A percentile compares a stretch with the other conserved stretches of the same genome.
phyloP scores from a whole-genome alignment of 2,888 invertebrate species.

The Apoda limacodes region DNA sequence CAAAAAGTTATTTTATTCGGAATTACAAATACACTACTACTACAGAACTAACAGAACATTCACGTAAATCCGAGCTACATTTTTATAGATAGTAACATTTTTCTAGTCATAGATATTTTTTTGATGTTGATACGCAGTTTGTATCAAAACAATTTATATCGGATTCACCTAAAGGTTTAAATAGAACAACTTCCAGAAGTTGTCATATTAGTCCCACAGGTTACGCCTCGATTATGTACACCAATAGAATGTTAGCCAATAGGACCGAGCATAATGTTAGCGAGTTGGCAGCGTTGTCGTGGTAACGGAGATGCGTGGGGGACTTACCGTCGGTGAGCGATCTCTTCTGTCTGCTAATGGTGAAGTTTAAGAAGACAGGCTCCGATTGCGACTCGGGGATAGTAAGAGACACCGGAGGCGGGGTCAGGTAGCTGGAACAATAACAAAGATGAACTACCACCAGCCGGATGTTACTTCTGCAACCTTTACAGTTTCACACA shows the following conservation, averaged over 20 bases:
- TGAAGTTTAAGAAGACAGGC: slow-evolving; percentile 28
- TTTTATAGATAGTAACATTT: no score
- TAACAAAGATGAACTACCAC: neutral
- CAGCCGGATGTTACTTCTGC: neutral
- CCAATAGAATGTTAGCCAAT: slow-evolving; percentile 32
- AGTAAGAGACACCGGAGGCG: slow-evolving; percentile 24
- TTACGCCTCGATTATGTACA: slow-evolving; percentile 34
- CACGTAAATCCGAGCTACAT: no score
- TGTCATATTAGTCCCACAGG: no score
- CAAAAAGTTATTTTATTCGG: no score
- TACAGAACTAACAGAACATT: no score
- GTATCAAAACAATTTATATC: no score
- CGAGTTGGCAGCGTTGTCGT: slow-evolving; percentile 38
- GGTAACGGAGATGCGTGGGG: slow-evolving; percentile 22
- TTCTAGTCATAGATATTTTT: no score
- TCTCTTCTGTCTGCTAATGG: slow-evolving; percentile 30
- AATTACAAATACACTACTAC: no score
- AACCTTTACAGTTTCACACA: no score
- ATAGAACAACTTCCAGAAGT: no score
- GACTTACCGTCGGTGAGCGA: slow-evolving; percentile 45
- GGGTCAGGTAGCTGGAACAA: slow-evolving; percentile 30
- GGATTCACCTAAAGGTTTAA: no score
- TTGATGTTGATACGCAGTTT: no score
- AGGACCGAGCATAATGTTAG: slow-evolving; percentile 38
- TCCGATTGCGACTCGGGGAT: slow-evolving; percentile 39